Base-by-base conservation (phyloP, 1,140 invertebrate genomes). In the Sarcophaga bullata region DNA sequence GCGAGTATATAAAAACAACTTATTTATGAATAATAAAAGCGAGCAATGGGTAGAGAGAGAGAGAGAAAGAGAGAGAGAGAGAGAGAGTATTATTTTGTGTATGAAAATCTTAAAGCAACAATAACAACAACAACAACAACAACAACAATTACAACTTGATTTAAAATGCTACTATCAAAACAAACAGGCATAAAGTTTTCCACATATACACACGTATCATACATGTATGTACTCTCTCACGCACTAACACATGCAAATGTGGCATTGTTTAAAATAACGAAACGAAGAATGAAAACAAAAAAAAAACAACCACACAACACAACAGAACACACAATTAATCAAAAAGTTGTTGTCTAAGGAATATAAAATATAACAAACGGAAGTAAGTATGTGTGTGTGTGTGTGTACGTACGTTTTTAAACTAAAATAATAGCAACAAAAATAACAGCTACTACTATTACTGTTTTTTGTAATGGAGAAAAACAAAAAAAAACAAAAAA, bases 271-370 rank as follows among this genome's bases (percentile, higher is more conserved):
- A 58, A n/a, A 58, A 15, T 58, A 58, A 58, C 54, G n/a, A n/a
- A 11, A n/a, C 54, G n/a, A 58, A 11, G 13, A 58, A n/a, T 13
- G n/a, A 58, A 11, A 58, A 58, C 11, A 58, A 58, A n/a, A 58
- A 58, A 58, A 58, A 58, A 19, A 19, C 15, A 19, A 8, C n/a
- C 62, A 68, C 17, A 68, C 17, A 68, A 68, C 17, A 68, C 17
- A 68, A 15, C 8, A 52, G 13, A 68, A 17, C n/a, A 68, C 62
- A 68, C 62, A 68, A 68, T 68, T 68, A 68, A 68, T 68, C 62
- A 68, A 68, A 68, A 68, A 68, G 62, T 68, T 68, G 62, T 68
- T 68, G 62, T 68, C 62, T 68, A 68, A 68, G 62, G 62, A 68
- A 68, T 68, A 68, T 68, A 68, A 68, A 68, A 68, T 68, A 25